phyloP scores from a whole-genome alignment of 2,888 invertebrate genomes.

The Machimus atricapillus region DNA sequence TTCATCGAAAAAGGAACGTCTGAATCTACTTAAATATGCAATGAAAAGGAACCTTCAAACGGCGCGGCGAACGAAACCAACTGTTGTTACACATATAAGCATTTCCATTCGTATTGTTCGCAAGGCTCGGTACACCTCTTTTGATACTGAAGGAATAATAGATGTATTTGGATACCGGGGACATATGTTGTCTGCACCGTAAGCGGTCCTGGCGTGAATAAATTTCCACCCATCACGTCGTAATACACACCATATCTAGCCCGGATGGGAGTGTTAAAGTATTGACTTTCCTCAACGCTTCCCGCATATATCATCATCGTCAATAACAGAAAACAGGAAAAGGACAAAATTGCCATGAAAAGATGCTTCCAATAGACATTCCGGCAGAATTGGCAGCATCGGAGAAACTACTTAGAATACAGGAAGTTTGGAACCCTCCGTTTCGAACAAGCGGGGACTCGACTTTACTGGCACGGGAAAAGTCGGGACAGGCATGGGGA shows the following conservation, averaged over 20 bases:
- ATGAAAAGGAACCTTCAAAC: slow-evolving; percentile 27
- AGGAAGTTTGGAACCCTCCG: not conserved
- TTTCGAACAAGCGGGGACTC: not conserved
- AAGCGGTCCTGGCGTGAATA: slow-evolving; percentile 28
- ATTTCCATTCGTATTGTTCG: not conserved
- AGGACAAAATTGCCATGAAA: slow-evolving; percentile 37
- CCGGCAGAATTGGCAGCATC: slow-evolving; percentile 3
- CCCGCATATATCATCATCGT: slow-evolving; percentile 28
- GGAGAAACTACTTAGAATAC: slow-evolving; percentile 33
- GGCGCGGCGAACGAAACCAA: not conserved
- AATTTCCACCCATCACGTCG: slow-evolving; percentile 24
- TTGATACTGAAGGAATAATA: slow-evolving; percentile 8
- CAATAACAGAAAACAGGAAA: slow-evolving; percentile 37
- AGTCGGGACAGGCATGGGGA: not conserved
- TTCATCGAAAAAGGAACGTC: not conserved
- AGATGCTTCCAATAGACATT: slow-evolving; percentile 21
- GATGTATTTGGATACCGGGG: slow-evolving; percentile 22
- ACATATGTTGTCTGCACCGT: slow-evolving; percentile 29
- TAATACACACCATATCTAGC: slow-evolving; percentile 13
- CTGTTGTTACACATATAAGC: slow-evolving; percentile 12
- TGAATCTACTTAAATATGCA: slow-evolving; percentile 3
- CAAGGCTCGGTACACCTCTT: slow-evolving; percentile 1
- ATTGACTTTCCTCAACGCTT: slow-evolving; percentile 14
- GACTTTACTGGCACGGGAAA: not conserved
- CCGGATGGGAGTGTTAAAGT: slow-evolving; percentile 23